These are phyloP conservation scores for Lophura nycthemera DNA, from an alignment of 2,113 vertebrate genomes.

Conservation along the genomic window DNA sequence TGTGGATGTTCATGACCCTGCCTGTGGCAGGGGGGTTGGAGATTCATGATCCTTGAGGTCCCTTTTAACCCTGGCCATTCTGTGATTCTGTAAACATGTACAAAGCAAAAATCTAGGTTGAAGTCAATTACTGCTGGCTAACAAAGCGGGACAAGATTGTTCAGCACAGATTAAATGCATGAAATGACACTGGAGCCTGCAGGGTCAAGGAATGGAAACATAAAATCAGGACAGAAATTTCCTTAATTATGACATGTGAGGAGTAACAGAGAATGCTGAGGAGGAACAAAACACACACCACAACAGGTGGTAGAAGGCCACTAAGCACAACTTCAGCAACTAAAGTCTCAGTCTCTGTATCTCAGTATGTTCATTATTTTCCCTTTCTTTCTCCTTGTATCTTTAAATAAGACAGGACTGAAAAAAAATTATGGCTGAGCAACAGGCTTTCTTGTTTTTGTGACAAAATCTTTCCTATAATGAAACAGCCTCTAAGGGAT, in stretches of 20 bases:
- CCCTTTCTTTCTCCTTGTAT: neutral
- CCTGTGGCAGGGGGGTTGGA: no score
- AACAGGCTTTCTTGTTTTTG: neutral
- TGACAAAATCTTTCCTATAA: neutral
- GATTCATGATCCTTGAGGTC: no score
- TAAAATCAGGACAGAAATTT: neutral
- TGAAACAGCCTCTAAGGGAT: neutral
- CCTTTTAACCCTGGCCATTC: no score
- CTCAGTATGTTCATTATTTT: neutral
- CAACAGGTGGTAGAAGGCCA: neutral
- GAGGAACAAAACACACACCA: neutral
- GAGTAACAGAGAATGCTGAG: neutral
- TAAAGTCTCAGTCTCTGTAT: neutral
- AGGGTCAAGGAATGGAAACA: neutral
- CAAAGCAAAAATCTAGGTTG: neutral
- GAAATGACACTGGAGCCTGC: neutral
- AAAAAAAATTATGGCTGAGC: neutral
- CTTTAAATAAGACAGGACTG: neutral
- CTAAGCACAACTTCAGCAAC: neutral
- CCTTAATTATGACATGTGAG: neutral
- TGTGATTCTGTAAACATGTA: neutral
- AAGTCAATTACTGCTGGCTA: neutral
- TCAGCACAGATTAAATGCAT: neutral
- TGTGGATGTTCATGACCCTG: no score
- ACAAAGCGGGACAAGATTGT: neutral